Evolutionary conservation across 1,140 invertebrate species (phyloP), one percentile per base, ranked within the genome.

Genomic region (Microplitis mediator): DNA sequence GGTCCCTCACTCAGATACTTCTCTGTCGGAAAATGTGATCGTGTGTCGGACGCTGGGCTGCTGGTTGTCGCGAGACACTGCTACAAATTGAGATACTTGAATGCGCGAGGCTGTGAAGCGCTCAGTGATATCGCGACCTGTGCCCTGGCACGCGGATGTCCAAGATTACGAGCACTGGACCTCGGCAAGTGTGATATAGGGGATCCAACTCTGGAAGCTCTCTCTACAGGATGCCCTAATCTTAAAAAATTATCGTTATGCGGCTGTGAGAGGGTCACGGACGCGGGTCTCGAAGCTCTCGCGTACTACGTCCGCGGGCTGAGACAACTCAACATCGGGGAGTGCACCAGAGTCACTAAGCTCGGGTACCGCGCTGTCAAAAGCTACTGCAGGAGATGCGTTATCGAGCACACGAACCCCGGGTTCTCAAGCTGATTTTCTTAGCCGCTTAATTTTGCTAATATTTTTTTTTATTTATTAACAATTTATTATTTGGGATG

Each of bases 371-470:
- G 94, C 77, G 94, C 94, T 2, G 95, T 98, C 14, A 97, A 97
- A 82, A 95, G 94, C 80, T 96, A 95, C 81, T 97, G 95, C 83
- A 93, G 95, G 78, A 87, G 94, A 75, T 97, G 95, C 84, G 93
- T 97, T 67, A 97, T 97, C 76, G 95, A 97, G 84, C 95, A 98
- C 80, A 97, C 95, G 0, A 97, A 98, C 87, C 95, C 95, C 58
- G 95, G 94, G 32, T 96, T 98, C 84, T 96, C 80, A 11, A 86
- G 84, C 69, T 86, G 77, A 81, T 75, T n/a, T 35, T 34, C n/a
- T 54, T 16, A n/a, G 60, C 16, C 14, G 52, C 50, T 60, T 63
- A 54, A 52, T 4, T 72, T 66, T 31, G 56, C 23, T 72, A 39
- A 51, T 60, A 65, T 72, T 66, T 16, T 58, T 58, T 56, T 31